A percentile compares a stretch with the other conserved stretches of the same genome.
Evolutionary conservation across 2,113 vertebrate species (phyloP).

Genomic region (Periophthalmus modestus): DNA sequence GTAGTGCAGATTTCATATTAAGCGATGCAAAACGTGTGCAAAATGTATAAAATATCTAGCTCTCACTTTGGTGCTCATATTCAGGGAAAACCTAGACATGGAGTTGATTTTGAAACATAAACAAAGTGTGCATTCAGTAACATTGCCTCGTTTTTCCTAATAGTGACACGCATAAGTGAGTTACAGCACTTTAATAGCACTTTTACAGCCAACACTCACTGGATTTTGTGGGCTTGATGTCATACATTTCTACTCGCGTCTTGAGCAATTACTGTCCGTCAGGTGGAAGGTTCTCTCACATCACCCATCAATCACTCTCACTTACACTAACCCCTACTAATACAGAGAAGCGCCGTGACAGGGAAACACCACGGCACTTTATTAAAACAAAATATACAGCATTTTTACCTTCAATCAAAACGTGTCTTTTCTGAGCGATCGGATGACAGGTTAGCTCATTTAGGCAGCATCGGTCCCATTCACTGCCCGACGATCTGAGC

Average conservation of each 20-base stretch:
- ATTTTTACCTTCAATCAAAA: conserved; percentile 42
- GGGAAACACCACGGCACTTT: background rate
- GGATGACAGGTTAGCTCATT: conserved; percentile 58
- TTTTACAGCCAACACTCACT: background rate
- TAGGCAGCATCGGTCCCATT: conserved; percentile 30
- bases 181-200: background rate
- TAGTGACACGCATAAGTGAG: background rate
- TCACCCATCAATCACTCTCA: conserved; percentile 13
- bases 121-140: background rate
- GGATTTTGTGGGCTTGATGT: background rate
- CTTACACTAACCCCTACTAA: conserved; percentile 20
- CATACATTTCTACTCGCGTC: background rate
- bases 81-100: background rate
- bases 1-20: background rate
- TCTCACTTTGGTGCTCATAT: background rate
- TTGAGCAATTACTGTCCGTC: background rate
- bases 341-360: conserved; percentile 14
- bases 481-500: conserved; percentile 23
- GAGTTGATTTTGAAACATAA: background rate
- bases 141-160: background rate
- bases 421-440: conserved; percentile 14
- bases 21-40: background rate
- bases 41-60: background rate
- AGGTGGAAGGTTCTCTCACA: conserved; percentile 1
- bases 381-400: background rate